These are phyloP conservation scores for Drosophila ustulata DNA, from an alignment of 2,888 invertebrate species.

Conservation along the genomic window DNA sequence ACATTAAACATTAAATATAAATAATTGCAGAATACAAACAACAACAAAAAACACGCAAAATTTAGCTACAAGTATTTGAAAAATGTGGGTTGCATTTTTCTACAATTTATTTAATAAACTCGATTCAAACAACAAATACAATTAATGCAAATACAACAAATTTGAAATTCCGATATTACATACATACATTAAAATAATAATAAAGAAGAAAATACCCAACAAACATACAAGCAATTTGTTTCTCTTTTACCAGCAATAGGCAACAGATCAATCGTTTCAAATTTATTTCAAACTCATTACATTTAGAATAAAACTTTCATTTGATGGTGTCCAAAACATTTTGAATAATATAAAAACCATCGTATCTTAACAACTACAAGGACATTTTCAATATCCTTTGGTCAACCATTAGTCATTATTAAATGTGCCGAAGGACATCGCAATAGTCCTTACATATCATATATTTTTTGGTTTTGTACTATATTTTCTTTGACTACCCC, in stretches of 20 bases:
- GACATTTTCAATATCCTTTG: too few relatives aligned
- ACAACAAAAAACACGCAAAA: constrained; percentile 44
- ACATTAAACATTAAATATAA: constrained; percentile 43
- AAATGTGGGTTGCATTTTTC: constrained; percentile 67
- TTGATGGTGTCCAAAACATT: too few relatives aligned
- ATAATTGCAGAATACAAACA: constrained; percentile 30
- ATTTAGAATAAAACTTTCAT: too few relatives aligned
- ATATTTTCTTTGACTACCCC: too few relatives aligned
- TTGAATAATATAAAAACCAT: too few relatives aligned
- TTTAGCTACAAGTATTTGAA: constrained; percentile 67
- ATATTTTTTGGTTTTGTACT: too few relatives aligned
- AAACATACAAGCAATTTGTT: neutral
- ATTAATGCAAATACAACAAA: constrained; percentile 28
- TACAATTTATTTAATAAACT: constrained; percentile 70
- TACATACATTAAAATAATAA: constrained; percentile 38
- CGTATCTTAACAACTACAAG: too few relatives aligned
- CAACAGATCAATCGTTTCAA: too few relatives aligned
- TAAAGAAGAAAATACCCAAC: constrained; percentile 44
- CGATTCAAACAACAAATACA: constrained; percentile 54
- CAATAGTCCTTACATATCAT: too few relatives aligned
- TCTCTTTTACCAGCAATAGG: neutral
- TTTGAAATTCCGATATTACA: constrained; percentile 51
- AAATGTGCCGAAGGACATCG: too few relatives aligned
- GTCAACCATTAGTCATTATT: too few relatives aligned
- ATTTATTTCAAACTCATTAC: too few relatives aligned